Base-by-base conservation (phyloP, 2,797 vertebrate genomes). In the Pyrocephalus nanus region DNA sequence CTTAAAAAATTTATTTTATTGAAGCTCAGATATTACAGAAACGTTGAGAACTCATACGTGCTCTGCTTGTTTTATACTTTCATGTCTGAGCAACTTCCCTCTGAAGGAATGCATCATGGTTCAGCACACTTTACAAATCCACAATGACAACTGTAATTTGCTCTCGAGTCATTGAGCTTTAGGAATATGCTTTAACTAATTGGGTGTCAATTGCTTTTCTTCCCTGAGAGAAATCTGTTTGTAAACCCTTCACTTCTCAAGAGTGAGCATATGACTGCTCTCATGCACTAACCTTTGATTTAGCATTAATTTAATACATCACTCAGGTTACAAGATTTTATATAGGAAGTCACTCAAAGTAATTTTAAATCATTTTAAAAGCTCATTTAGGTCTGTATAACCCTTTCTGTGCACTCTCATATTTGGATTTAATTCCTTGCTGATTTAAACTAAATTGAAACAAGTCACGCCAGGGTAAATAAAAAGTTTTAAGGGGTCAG, bases 131-230 rank as follows among this genome's bases (percentile, higher is more conserved):
- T 95, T 79, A 88, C 85, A 95, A 96, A 95, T 92, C 83, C 88
- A 53, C 88, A 75, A 90, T 95, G 93, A 97, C 92, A 96, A 93
- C 95, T 78, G 64, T 70, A 95, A 96, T 97, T 97, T 96, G 95
- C 82, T 96, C 80, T 88, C 67, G 79, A 95, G 95, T 88, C 96
- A 90, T 70, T 93, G 94, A 96, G 94, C 85, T 93, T 85, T 90
- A 94, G 92, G 92, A 90, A 91, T 96, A 92, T 92, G 93, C 93
- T 90, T 88, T 90, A 96, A 92, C 94, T 97, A 97, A 97, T 96
- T 96, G 88, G 92, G 87, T 95, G 94, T 96, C 95, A 96, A 97
- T 95, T 95, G 90, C 95, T 95, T 96, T 95, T 94, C 80, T 95
- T 96, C 83, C 85, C 92, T 40, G 36, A 91, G 91, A 96, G 93